Evolutionary conservation across 2,113 vertebrate species (phyloP).

Genomic region (Hemiscyllium ocellatum): DNA sequence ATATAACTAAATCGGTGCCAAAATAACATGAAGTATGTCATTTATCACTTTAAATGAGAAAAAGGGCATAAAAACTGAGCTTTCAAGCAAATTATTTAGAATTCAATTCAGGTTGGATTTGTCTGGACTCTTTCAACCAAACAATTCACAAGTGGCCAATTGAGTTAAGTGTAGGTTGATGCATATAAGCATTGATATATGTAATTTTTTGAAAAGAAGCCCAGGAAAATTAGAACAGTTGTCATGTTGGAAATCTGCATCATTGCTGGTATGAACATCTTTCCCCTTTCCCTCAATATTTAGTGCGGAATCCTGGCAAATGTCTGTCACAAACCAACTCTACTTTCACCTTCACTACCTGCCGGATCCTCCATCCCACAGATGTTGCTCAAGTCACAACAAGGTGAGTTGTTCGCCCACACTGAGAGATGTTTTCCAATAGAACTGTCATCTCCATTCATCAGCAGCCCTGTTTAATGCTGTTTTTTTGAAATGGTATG

Average conservation of each 20-base stretch:
- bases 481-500: not conserved
- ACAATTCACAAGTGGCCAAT: not conserved
- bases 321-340: slow-evolving; percentile 85
- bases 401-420: slow-evolving; percentile 61
- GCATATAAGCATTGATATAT: too few relatives aligned
- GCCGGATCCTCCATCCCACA: slow-evolving; percentile 86
- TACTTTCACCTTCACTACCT: slow-evolving; percentile 94
- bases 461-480: not conserved
- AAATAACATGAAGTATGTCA: too few relatives aligned
- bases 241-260: not conserved
- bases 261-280: not conserved
- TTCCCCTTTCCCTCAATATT: slow-evolving; percentile 39
- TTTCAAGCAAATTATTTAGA: too few relatives aligned
- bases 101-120: too few relatives aligned
- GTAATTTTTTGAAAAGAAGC: not conserved
- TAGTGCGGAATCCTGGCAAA: slow-evolving; percentile 84
- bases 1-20: too few relatives aligned
- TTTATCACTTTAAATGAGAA: too few relatives aligned
- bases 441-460: not conserved
- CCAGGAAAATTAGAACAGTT: not conserved
- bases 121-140: too few relatives aligned
- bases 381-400: slow-evolving; percentile 86
- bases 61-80: too few relatives aligned
- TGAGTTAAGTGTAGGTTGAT: too few relatives aligned
- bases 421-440: not conserved